Percentiles rank a stretch among this genome's conserved stretches.
Evolutionary conservation across 2,888 invertebrate genomes (phyloP).

Genomic region (Drosophila fulvimacula): DNA sequence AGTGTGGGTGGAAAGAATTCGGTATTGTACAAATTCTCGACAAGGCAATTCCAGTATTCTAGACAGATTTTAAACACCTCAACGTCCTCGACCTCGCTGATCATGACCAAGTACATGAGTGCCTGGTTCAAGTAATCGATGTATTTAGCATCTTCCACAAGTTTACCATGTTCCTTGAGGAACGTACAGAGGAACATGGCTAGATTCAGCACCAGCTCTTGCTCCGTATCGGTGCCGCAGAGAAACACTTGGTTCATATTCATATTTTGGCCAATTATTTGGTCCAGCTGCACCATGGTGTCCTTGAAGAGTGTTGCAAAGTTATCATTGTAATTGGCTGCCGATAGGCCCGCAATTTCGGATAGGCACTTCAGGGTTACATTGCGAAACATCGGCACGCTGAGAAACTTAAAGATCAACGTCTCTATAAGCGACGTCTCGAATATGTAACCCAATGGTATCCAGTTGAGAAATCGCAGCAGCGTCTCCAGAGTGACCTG

Average conservation of each 20-base stretch:
- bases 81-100: conserved; percentile 99
- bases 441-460: conserved; percentile 99
- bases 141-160: conserved; percentile 93
- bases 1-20: conserved; percentile 88
- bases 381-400: conserved; percentile 98
- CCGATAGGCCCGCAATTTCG: conserved; percentile 97
- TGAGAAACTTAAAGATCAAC: conserved; percentile 97
- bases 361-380: conserved; percentile 99
- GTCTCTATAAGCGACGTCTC: conserved; percentile 98
- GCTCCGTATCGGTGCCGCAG: conserved; percentile 97
- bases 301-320: conserved; percentile 95
- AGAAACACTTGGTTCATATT: conserved; percentile 98
- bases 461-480: conserved; percentile 99
- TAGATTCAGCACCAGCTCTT: conserved; percentile 99
- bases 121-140: conserved; percentile 92
- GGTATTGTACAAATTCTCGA: conserved; percentile 96
- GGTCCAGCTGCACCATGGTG: conserved; percentile 96
- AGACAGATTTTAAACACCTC: conserved; percentile 99
- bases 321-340: conserved; percentile 95
- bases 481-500: conserved; percentile 98
- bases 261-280: conserved; percentile 95
- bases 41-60: conserved; percentile 98
- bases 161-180: conserved; percentile 96
- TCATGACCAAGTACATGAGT: conserved; percentile 93
- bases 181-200: conserved; percentile 98